These are phyloP conservation scores for Sipha maydis DNA, from an alignment of 2,888 invertebrate genomes.

Conservation along the genomic window DNA sequence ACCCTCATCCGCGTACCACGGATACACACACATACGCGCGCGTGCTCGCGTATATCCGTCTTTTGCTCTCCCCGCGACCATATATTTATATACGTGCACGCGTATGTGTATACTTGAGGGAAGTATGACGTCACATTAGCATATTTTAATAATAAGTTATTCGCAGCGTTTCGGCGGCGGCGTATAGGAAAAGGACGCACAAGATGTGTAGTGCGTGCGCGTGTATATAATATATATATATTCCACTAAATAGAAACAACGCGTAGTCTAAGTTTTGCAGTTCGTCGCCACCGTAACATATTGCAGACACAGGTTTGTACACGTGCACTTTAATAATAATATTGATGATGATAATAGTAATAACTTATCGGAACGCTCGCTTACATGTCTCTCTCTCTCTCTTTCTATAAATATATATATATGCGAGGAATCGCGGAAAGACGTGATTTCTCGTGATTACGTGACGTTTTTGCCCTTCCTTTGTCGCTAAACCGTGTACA, in stretches of 20 bases:
- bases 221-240: background rate
- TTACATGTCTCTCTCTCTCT: background rate
- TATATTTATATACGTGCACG: background rate
- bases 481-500: too few species aligned
- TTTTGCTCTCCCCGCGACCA: slow-evolving; percentile 7
- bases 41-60: background rate
- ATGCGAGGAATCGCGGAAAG: background rate
- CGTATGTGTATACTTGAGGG: slow-evolving; percentile 30
- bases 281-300: slow-evolving; percentile 10
- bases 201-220: background rate
- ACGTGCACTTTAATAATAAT: background rate
- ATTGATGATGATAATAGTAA: background rate
- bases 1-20: background rate
- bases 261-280: slow-evolving; percentile 24
- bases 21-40: background rate
- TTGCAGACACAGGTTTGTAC: background rate
- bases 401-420: too few species aligned
- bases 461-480: background rate
- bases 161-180: slow-evolving; percentile 47
- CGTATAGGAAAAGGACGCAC: background rate
- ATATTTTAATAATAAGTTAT: slow-evolving; percentile 65
- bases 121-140: slow-evolving; percentile 64
- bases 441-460: slow-evolving; percentile 42
- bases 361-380: background rate
- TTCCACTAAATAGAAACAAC: background rate